Evolutionary conservation across 2,888 invertebrate genomes (phyloP).

Genomic region (Schizotus pectinicornis): DNA sequence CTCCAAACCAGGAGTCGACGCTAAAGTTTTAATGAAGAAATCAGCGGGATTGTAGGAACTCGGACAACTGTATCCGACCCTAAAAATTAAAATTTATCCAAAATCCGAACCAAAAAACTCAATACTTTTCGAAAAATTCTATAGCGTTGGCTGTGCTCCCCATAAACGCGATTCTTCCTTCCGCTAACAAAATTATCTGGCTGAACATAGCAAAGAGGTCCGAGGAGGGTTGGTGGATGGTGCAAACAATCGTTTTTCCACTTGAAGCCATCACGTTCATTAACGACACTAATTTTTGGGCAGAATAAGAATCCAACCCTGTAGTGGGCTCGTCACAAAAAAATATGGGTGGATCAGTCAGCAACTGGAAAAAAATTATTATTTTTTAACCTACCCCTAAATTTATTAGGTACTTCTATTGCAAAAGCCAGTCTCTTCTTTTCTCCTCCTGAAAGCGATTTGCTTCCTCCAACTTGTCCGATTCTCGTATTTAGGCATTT

Average conservation of each 20-base stretch:
- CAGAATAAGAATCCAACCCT: slow-evolving; percentile 90
- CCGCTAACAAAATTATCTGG: slow-evolving; percentile 78
- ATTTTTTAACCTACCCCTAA: not conserved
- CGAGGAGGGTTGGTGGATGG: slow-evolving; percentile 94
- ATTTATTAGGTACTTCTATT: slow-evolving; percentile 72
- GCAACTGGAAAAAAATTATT: slow-evolving; percentile 61
- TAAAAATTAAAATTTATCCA: slow-evolving; percentile 55
- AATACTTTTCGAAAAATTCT: slow-evolving; percentile 73
- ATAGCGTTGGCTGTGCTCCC: slow-evolving; percentile 73
- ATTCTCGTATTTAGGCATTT: slow-evolving; percentile 78
- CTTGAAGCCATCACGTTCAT: slow-evolving; percentile 73
- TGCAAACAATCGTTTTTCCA: slow-evolving; percentile 88
- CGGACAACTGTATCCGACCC: slow-evolving; percentile 78
- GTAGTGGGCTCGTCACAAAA: slow-evolving; percentile 98
- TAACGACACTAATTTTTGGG: slow-evolving; percentile 79
- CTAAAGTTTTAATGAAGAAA: slow-evolving; percentile 83
- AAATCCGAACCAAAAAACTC: slow-evolving; percentile 30
- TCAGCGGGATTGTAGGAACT: slow-evolving; percentile 89
- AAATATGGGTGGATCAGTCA: slow-evolving; percentile 89
- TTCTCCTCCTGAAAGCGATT: slow-evolving; percentile 92
- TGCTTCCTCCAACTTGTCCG: slow-evolving; percentile 74
- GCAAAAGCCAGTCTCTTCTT: slow-evolving; percentile 92
- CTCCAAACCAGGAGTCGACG: slow-evolving; percentile 79
- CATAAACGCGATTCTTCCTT: slow-evolving; percentile 85
- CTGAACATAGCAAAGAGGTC: slow-evolving; percentile 86